A percentile compares a stretch with the other conserved stretches of the same genome.
These are phyloP conservation scores for Fulica atra DNA, from an alignment of 2,113 vertebrate genomes.

Conservation along the genomic window DNA sequence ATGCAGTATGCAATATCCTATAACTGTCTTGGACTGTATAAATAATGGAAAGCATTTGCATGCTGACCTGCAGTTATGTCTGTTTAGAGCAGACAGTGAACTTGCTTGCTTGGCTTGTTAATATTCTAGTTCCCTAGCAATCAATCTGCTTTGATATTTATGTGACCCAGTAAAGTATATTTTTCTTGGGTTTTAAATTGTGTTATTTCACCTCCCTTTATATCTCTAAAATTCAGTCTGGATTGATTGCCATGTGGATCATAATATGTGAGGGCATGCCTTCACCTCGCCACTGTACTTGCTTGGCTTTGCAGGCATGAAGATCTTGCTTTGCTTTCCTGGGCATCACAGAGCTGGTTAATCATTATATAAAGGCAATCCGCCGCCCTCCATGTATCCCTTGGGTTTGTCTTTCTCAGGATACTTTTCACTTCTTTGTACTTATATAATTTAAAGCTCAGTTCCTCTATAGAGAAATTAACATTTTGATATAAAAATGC, in stretches of 20 bases:
- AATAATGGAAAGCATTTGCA: conserved; percentile 45
- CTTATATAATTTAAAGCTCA: neutral
- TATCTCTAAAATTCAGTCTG: conserved; percentile 21
- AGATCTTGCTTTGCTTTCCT: neutral
- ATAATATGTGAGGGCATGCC: neutral
- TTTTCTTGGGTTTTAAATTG: conserved; percentile 42
- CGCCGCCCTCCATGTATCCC: neutral
- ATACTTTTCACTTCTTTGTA: neutral
- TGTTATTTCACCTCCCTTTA: neutral
- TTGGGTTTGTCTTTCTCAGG: neutral
- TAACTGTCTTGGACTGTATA: conserved; percentile 23
- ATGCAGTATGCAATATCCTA: neutral
- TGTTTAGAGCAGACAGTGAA: conserved; percentile 25
- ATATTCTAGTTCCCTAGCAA: conserved; percentile 47
- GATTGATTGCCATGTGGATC: conserved; percentile 35
- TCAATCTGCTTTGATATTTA: conserved; percentile 68
- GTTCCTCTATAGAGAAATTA: conserved; percentile 7
- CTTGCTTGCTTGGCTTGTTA: conserved; percentile 61
- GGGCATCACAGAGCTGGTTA: neutral
- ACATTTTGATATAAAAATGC: conserved; percentile 20
- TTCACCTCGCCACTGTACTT: neutral
- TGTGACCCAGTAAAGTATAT: conserved; percentile 37
- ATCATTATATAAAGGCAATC: neutral
- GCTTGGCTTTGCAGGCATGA: neutral
- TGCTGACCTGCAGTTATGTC: conserved; percentile 33